phyloP scores from a whole-genome alignment of 2,888 invertebrate species.

The Rhamnusium bicolor region DNA sequence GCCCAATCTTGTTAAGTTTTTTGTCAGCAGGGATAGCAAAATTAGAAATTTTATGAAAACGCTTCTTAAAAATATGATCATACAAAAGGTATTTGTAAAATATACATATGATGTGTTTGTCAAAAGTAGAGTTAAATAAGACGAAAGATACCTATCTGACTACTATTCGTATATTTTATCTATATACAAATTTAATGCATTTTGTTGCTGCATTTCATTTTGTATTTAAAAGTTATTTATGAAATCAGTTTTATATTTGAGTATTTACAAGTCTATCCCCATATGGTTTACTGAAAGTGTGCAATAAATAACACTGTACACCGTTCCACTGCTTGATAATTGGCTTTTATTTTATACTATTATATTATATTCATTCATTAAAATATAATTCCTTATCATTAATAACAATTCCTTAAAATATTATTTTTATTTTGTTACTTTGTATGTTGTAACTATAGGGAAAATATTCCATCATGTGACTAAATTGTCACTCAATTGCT shows the following conservation, averaged over 20 bases:
- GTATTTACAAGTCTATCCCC: slow-evolving; percentile 58
- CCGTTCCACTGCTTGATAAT: slow-evolving; percentile 56
- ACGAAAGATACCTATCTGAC: not conserved
- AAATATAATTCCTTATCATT: slow-evolving; percentile 37
- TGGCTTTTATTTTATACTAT: slow-evolving; percentile 54
- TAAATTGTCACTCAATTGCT: slow-evolving; percentile 52
- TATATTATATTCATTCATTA: slow-evolving; percentile 26
- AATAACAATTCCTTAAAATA: slow-evolving; percentile 39
- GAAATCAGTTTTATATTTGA: slow-evolving; percentile 8
- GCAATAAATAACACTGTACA: slow-evolving; percentile 61
- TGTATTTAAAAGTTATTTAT: slow-evolving; percentile 24
- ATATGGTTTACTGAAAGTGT: slow-evolving; percentile 57
- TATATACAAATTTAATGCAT: not conserved
- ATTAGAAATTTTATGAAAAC: slow-evolving; percentile 45
- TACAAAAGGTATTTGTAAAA: slow-evolving; percentile 25
- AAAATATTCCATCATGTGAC: slow-evolving; percentile 41
- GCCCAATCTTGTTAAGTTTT: slow-evolving; percentile 67
- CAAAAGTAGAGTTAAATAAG: not conserved
- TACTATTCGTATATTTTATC: slow-evolving; percentile 5
- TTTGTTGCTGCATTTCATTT: not conserved
- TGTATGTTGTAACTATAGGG: slow-evolving; percentile 48
- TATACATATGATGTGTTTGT: not conserved
- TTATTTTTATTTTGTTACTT: slow-evolving; percentile 45
- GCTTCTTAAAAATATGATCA: slow-evolving; percentile 35
- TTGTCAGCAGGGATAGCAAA: slow-evolving; percentile 63